Conservation (phyloP, 2,888 invertebrate genomes). For the Nineta flava region DNA sequence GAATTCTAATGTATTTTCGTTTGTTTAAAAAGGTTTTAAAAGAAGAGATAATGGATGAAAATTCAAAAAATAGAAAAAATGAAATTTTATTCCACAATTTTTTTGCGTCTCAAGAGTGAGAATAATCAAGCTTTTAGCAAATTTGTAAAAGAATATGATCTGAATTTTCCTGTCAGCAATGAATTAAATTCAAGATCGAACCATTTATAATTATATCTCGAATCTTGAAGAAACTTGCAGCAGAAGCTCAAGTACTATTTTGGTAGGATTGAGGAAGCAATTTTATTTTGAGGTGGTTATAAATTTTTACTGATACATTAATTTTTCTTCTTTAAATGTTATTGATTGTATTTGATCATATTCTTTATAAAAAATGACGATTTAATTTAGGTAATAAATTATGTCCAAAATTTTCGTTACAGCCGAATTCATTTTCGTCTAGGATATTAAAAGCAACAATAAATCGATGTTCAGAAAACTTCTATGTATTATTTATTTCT, state of each 20-base stretch:
- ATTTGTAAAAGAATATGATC: constrained; percentile 2
- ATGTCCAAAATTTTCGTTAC: too few species aligned
- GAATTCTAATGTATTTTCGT: constrained; percentile 56
- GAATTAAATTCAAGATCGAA: constrained; percentile 4
- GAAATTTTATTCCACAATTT: constrained; percentile 3
- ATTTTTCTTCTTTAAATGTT: too few species aligned
- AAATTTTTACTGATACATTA: too few species aligned
- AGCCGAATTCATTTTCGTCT: too few species aligned
- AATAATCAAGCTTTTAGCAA: neutral
- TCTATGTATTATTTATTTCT: too few species aligned
- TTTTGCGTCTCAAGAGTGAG: constrained; percentile 2
- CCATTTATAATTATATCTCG: neutral
- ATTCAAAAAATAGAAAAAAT: constrained; percentile 2
- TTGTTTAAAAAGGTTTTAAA: constrained; percentile 71
- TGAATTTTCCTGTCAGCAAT: constrained; percentile 1
- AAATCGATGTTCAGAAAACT: too few species aligned
- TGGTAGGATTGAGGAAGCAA: too few species aligned
- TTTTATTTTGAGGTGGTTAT: too few species aligned
- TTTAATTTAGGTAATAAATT: too few species aligned
- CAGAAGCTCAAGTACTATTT: neutral
- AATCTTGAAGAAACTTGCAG: constrained; percentile 2
- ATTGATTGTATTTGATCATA: too few species aligned
- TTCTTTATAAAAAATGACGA: too few species aligned
- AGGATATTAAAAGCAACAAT: too few species aligned
- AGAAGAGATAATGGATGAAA: constrained; percentile 61